Conservation (phyloP, 2,797 vertebrate genomes). For the Spea hammondii region DNA sequence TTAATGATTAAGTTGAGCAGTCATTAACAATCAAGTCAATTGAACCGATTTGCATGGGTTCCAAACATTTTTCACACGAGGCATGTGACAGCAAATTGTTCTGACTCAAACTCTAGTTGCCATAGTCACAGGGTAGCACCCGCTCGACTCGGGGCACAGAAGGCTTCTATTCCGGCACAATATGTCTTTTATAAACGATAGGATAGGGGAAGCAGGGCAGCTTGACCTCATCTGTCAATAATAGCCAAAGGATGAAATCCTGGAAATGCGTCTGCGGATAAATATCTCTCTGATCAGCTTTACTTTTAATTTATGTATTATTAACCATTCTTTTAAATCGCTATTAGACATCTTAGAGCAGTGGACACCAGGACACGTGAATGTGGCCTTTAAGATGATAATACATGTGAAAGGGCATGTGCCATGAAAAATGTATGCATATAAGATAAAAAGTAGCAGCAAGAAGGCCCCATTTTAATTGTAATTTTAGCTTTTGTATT, state of each 20-base stretch:
- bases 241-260: background rate
- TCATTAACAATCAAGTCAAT: conserved; percentile 59
- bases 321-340: too few relatives aligned
- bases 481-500: too few relatives aligned
- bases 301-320: background rate
- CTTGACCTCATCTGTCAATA: conserved; percentile 11
- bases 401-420: too few relatives aligned
- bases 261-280: background rate
- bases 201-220: background rate
- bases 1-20: conserved; percentile 63
- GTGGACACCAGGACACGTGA: too few relatives aligned
- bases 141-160: conserved; percentile 31
- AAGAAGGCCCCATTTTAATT: too few relatives aligned
- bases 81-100: conserved; percentile 60
- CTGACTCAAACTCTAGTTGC: conserved; percentile 62
- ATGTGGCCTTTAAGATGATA: too few relatives aligned
- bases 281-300: background rate
- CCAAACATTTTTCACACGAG: conserved; percentile 57
- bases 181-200: conserved; percentile 47
- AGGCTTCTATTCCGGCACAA: conserved; percentile 46
- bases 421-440: too few relatives aligned
- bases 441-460: too few relatives aligned
- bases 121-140: conserved; percentile 60
- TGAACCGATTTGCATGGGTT: conserved; percentile 62
- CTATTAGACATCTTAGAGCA: too few relatives aligned